Evolutionary conservation across 2,888 invertebrate genomes (phyloP).

Genomic region (Geophilus truncorum): DNA sequence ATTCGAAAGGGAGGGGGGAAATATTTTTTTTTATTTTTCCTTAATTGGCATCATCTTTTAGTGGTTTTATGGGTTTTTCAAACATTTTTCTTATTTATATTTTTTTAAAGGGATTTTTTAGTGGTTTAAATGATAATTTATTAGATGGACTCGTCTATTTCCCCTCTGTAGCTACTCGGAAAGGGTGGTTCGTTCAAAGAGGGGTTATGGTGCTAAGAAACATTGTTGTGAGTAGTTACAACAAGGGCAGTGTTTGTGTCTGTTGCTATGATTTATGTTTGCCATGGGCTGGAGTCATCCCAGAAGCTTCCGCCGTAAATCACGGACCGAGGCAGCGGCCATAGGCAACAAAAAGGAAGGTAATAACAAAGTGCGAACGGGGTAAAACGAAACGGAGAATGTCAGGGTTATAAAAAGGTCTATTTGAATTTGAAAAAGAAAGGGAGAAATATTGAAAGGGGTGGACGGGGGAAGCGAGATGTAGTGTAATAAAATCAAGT

Average conservation of each 20-base stretch:
- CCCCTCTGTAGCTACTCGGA: background rate
- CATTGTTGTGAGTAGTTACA: background rate
- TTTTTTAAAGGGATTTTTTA: background rate
- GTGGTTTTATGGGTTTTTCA: background rate
- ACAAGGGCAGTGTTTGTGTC: background rate
- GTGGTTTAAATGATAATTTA: background rate
- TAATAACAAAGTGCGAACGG: background rate
- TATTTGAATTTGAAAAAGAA: background rate
- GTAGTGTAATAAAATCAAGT: background rate
- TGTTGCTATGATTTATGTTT: slow-evolving; percentile 25
- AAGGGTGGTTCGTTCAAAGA: background rate
- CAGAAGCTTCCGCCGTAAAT: slow-evolving; percentile 28
- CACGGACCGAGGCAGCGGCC: background rate
- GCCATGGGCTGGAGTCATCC: slow-evolving; percentile 28
- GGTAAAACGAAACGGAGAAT: background rate
- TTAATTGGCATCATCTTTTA: background rate
- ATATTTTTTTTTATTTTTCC: background rate
- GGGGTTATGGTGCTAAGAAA: background rate
- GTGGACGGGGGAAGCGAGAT: background rate
- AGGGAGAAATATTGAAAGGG: background rate
- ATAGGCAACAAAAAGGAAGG: background rate
- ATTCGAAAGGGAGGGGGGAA: background rate
- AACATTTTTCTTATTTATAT: background rate
- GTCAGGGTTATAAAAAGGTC: background rate
- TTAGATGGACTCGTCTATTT: background rate